Conservation (phyloP, 2,888 invertebrate genomes). For the Apotomis capreana region DNA sequence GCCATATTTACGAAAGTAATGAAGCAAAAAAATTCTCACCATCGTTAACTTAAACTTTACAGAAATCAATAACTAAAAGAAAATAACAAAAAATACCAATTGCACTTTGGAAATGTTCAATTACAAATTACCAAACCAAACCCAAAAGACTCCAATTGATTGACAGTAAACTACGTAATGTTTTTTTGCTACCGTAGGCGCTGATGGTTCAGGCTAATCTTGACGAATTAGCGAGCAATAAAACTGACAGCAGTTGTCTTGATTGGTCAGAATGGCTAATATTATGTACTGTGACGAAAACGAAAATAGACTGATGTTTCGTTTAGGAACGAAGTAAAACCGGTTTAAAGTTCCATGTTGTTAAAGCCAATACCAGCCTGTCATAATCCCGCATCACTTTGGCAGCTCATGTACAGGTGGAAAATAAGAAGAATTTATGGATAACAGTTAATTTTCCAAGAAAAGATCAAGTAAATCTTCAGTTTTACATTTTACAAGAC, state of each 20-base stretch:
- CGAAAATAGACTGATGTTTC: conserved; percentile 23
- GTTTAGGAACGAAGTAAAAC: conserved; percentile 26
- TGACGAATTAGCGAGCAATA: conserved; percentile 24
- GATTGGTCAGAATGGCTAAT: conserved; percentile 24
- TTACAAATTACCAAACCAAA: conserved; percentile 43
- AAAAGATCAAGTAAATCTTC: no score
- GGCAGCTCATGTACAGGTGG: not conserved
- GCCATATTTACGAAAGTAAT: conserved; percentile 20
- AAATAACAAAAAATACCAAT: conserved; percentile 47
- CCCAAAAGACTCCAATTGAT: conserved; percentile 44
- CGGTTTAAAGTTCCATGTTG: not conserved
- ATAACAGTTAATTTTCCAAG: no score
- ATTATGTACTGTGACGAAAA: not conserved
- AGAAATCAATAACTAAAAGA: conserved; percentile 46
- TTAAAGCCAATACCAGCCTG: no score
- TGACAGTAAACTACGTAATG: conserved; percentile 41
- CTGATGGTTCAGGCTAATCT: conserved; percentile 18
- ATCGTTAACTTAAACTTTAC: conserved; percentile 52
- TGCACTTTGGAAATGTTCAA: conserved; percentile 44
- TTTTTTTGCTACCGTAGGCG: conserved; percentile 17
- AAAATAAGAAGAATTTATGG: not conserved
- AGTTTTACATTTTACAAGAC: not conserved
- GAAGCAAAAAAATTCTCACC: conserved; percentile 53
- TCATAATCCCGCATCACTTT: not conserved
- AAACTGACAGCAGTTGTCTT: not conserved